Conservation (phyloP, 30 jellyfish, hydroid and myxozoan species). For the Nemopilema nomurai region DNA sequence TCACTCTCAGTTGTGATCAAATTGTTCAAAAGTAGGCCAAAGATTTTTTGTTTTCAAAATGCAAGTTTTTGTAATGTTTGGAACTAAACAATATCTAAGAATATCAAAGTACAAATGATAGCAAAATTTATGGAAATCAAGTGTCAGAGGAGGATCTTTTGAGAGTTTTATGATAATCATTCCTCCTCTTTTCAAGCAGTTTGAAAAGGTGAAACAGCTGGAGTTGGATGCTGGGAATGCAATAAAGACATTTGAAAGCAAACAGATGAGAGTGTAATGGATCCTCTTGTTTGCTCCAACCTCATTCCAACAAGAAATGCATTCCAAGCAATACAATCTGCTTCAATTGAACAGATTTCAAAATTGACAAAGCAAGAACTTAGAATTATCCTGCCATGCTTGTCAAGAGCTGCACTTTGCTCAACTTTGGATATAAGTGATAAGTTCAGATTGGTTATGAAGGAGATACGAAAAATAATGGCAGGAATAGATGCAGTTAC, state of each 20-base stretch:
- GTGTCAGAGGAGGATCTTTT: too few relatives aligned
- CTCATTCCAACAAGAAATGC: slow-evolving; percentile 66
- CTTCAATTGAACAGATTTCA: slow-evolving; percentile 61
- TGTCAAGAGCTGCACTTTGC: slow-evolving; percentile 74
- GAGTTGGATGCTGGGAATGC: background rate
- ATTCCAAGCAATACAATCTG: slow-evolving; percentile 73
- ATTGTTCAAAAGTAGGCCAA: too few relatives aligned
- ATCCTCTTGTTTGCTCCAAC: background rate
- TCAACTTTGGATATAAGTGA: slow-evolving; percentile 82
- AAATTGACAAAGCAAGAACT: slow-evolving; percentile 46
- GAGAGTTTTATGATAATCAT: too few relatives aligned
- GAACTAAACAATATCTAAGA: too few relatives aligned
- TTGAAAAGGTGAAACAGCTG: background rate
- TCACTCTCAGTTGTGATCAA: too few relatives aligned
- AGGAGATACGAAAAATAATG: slow-evolving; percentile 70
- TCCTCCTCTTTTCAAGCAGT: too few relatives aligned
- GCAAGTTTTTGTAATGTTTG: too few relatives aligned
- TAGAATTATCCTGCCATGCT: slow-evolving; percentile 77
- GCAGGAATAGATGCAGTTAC: slow-evolving; percentile 79
- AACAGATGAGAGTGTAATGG: slow-evolving; percentile 3
- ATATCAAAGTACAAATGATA: too few relatives aligned
- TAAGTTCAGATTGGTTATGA: slow-evolving; percentile 56
- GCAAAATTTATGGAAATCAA: too few relatives aligned
- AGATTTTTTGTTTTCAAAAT: too few relatives aligned
- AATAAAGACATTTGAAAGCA: background rate